phyloP scores from a whole-genome alignment of 2,888 invertebrate genomes.

The Eupithecia dodoneata region DNA sequence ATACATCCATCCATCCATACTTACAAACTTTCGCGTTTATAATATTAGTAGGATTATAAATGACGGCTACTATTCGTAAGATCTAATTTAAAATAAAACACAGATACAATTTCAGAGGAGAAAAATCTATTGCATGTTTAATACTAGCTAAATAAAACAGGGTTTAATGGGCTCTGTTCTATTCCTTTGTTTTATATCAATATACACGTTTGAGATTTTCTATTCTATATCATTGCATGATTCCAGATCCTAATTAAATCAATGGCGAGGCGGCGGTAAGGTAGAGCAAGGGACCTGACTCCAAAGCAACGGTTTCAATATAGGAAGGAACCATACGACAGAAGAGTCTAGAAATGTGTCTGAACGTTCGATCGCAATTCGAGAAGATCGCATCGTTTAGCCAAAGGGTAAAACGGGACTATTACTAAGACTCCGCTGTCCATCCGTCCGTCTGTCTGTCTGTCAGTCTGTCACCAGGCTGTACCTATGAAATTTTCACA shows the following conservation, averaged over 20 bases:
- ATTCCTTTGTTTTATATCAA: not conserved
- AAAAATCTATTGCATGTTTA: not conserved
- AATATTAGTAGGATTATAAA: no score
- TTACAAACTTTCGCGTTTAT: no score
- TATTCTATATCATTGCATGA: conserved; percentile 2
- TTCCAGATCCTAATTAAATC: conserved; percentile 19
- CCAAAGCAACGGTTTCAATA: not conserved
- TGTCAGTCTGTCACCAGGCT: no score
- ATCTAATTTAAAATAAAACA: not conserved
- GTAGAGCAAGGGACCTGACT: not conserved
- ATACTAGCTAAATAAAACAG: not conserved
- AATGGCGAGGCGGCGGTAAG: not conserved
- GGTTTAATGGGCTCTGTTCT: not conserved
- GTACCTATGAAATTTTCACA: no score
- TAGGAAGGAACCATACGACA: not conserved
- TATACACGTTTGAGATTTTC: not conserved
- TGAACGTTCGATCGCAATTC: no score
- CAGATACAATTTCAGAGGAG: not conserved
- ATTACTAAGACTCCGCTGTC: no score
- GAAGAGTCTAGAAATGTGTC: not conserved
- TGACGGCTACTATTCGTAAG: not conserved
- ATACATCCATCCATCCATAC: no score
- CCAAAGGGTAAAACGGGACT: no score
- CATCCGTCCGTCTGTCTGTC: no score
- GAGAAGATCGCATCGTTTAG: no score